Percentiles rank a stretch among this genome's conserved stretches.
Conservation (phyloP, 2,888 invertebrate genomes). For the Macroteleia sp. region DNA sequence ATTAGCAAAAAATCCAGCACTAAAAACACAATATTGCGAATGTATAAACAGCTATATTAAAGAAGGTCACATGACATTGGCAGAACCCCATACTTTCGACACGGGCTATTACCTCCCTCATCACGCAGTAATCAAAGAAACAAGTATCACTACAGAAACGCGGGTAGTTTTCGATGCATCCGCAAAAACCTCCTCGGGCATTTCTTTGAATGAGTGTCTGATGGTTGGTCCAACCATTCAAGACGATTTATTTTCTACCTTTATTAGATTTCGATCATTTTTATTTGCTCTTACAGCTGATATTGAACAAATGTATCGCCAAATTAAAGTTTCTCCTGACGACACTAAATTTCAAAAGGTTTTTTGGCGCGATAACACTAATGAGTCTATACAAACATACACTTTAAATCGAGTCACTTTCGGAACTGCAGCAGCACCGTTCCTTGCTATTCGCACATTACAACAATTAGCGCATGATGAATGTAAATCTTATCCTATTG, state of each 20-base stretch:
- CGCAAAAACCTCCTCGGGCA: conserved; percentile 4
- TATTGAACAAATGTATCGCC: conserved; percentile 70
- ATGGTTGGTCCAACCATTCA: conserved; percentile 15
- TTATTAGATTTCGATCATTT: conserved; percentile 14
- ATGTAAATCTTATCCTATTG: neutral
- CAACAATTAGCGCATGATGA: conserved; percentile 50
- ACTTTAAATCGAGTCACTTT: conserved; percentile 31
- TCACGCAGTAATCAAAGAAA: conserved; percentile 12
- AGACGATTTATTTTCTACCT: neutral
- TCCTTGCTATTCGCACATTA: conserved; percentile 60
- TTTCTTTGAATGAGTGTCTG: conserved; percentile 31
- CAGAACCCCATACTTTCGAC: neutral
- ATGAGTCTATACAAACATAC: neutral
- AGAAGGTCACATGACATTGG: no score
- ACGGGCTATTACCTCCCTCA: conserved; percentile 16
- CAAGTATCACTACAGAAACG: conserved; percentile 7
- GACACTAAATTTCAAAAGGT: conserved; percentile 16
- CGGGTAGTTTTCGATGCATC: conserved; percentile 6
- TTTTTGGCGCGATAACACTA: conserved; percentile 2
- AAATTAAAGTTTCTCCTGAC: conserved; percentile 55
- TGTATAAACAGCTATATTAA: no score
- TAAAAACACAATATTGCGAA: no score
- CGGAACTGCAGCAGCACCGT: conserved; percentile 60
- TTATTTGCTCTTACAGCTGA: conserved; percentile 60
- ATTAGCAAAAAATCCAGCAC: no score